A percentile compares a stretch with the other conserved stretches of the same genome.
Evolutionary conservation across 2,797 vertebrate genomes (phyloP).

Genomic region (Somateria mollissima): DNA sequence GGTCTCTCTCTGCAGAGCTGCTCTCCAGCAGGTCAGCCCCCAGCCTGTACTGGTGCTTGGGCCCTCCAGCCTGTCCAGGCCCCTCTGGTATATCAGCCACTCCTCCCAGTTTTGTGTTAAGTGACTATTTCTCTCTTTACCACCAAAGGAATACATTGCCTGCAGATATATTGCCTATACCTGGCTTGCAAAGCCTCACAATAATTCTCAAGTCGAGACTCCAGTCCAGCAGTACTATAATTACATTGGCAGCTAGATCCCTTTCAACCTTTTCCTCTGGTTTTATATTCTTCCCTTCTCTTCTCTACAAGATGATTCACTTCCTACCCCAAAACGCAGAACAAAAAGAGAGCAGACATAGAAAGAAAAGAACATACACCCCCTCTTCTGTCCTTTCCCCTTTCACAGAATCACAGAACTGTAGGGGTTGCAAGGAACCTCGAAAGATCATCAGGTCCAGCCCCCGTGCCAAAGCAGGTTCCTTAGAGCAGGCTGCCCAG

Average conservation of each 20-base stretch:
- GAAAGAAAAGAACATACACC: not conserved
- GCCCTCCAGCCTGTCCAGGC: too few species aligned
- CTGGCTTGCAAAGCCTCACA: not conserved
- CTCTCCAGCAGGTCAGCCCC: too few species aligned
- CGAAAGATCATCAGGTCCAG: too few species aligned
- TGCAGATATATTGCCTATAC: not conserved
- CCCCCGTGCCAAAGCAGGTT: too few species aligned
- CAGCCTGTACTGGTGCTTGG: too few species aligned
- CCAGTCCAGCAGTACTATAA: not conserved
- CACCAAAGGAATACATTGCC: not conserved
- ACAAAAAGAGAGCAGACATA: not conserved
- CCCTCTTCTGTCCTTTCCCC: not conserved
- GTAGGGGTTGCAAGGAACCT: too few species aligned
- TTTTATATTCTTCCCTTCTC: not conserved
- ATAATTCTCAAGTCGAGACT: not conserved
- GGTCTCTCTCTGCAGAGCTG: too few species aligned
- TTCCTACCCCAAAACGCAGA: not conserved
- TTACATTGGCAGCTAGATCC: not conserved
- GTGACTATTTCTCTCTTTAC: not conserved
- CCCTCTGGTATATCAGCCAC: too few species aligned
- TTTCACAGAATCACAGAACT: not conserved
- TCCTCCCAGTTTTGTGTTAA: too few species aligned
- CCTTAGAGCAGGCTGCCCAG: too few species aligned
- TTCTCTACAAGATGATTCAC: not conserved
- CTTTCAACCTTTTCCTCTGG: not conserved